Base-by-base conservation (phyloP, 2,113 vertebrate species). In the Myrmecophaga tridactyla region DNA sequence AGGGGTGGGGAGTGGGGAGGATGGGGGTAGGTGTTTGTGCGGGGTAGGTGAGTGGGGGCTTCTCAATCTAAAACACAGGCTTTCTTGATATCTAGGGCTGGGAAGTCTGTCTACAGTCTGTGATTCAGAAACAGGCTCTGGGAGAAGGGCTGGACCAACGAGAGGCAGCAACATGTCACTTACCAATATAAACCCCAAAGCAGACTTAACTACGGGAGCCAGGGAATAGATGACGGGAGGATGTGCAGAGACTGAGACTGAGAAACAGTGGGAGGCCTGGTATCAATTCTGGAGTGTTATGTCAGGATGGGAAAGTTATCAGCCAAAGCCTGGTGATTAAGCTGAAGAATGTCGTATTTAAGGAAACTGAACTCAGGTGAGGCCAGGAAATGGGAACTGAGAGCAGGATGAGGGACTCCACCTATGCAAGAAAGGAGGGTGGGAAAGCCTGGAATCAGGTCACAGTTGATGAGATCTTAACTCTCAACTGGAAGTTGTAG, bases 381-480 rank as follows among this genome's bases (percentile, higher is more conserved):
- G 56, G 15, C 34, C 34, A 8, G 27, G 51, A 6, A 3, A 10
- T 2, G 2, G 73, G 21, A n/a, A 27, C 9, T 0, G 1, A n/a
- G 25, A 62, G 6, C 17, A 34, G 46, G 8, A 48, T 51, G 48
- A 39, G 10, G 4, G 2, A 8, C 51, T 46, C n/a, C 43, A 10
- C 8, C 15, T 21, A 2, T 17, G 15, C 21, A 10, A 14, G 10
- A 76, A 9, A 39, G 34, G 75, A 46, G 20, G 36, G 21, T 27
- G 27, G 18, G 4, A 14, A 67, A 91, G 39, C 31, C 58, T 23
- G 15, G 27, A 39, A 9, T 6, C 43, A 25, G 13, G 18, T 4
- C 11, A 1, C 1, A 27, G n/a, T 53, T 72, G 48, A 39, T 51
- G 2, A 62, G 4, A 17, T 60, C 51, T 70, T 86, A n/a, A 29